These are phyloP conservation scores for Harlomillsia oculata DNA, from an alignment of 1,140 invertebrate genomes.

Conservation along the genomic window DNA sequence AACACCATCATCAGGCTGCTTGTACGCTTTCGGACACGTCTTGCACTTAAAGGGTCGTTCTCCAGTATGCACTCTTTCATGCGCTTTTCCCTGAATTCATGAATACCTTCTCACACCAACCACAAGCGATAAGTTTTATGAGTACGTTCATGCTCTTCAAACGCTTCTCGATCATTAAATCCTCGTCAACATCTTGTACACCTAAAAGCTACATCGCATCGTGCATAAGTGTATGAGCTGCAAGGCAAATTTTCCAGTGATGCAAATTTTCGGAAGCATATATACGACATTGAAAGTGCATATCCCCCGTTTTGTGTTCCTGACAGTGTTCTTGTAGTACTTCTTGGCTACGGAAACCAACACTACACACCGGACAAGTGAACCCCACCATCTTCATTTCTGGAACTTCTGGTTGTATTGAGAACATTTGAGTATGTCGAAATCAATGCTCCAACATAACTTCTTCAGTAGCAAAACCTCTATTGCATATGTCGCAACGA, in stretches of 20 bases:
- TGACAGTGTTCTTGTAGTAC: not conserved
- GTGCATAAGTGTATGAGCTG: not conserved
- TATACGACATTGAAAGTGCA: not conserved
- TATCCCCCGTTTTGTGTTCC: not conserved
- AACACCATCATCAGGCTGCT: slow-evolving; percentile 19
- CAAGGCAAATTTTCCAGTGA: not conserved
- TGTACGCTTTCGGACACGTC: slow-evolving; percentile 18
- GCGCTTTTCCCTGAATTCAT: slow-evolving; percentile 24
- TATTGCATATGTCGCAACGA: slow-evolving; percentile 10
- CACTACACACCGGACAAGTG: not conserved
- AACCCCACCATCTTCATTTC: not conserved
- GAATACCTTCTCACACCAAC: slow-evolving; percentile 22
- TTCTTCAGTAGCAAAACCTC: slow-evolving; percentile 8
- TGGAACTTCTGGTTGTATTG: slow-evolving; percentile 1
- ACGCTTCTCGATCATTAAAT: slow-evolving; percentile 5
- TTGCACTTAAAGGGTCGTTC: slow-evolving; percentile 16
- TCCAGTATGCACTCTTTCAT: slow-evolving; percentile 17
- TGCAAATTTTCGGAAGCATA: slow-evolving; percentile 4
- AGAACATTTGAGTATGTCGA: not conserved
- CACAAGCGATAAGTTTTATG: slow-evolving; percentile 16
- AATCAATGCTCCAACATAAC: not conserved
- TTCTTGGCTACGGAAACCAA: not conserved
- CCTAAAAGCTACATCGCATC: not conserved
- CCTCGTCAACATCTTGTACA: slow-evolving; percentile 16
- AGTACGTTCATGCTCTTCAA: slow-evolving; percentile 18